phyloP scores from a whole-genome alignment of 2,888 invertebrate species.

The Dysmachus trigonus region DNA sequence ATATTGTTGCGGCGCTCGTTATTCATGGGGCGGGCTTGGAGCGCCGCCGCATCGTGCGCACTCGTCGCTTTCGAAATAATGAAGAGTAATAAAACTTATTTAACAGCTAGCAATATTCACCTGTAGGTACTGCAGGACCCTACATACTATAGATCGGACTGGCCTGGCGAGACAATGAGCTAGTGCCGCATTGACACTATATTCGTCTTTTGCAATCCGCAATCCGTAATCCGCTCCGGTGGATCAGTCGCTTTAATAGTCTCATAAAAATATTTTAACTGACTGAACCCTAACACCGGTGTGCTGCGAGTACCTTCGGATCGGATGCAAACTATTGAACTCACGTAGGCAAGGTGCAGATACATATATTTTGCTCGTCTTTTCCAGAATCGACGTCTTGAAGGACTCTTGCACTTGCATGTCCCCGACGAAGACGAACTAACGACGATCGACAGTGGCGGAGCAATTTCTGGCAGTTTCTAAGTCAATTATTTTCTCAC shows the following conservation, averaged over 20 bases:
- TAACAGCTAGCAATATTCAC: slow-evolving; percentile 27
- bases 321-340: slow-evolving; percentile 33
- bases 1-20: neutral
- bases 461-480: slow-evolving; percentile 32
- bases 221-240: neutral
- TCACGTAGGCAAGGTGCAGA: slow-evolving; percentile 8
- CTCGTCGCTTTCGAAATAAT: slow-evolving; percentile 31
- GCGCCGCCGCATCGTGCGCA: neutral
- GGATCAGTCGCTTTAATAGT: slow-evolving; percentile 31
- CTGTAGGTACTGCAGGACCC: neutral
- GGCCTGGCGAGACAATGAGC: slow-evolving; percentile 20
- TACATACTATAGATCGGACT: no score
- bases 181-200: slow-evolving; percentile 31
- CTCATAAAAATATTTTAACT: slow-evolving; percentile 41
- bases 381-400: neutral
- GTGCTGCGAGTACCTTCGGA: neutral
- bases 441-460: neutral
- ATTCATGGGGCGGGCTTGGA: slow-evolving; percentile 6
- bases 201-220: neutral
- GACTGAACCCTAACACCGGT: slow-evolving; percentile 14
- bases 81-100: slow-evolving; percentile 21
- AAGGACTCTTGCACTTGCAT: neutral
- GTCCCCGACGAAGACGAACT: neutral
- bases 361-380: neutral
- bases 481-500: slow-evolving; percentile 45